Base-by-base conservation (phyloP, 2,113 vertebrate genomes). In the Todiramphus chloris region DNA sequence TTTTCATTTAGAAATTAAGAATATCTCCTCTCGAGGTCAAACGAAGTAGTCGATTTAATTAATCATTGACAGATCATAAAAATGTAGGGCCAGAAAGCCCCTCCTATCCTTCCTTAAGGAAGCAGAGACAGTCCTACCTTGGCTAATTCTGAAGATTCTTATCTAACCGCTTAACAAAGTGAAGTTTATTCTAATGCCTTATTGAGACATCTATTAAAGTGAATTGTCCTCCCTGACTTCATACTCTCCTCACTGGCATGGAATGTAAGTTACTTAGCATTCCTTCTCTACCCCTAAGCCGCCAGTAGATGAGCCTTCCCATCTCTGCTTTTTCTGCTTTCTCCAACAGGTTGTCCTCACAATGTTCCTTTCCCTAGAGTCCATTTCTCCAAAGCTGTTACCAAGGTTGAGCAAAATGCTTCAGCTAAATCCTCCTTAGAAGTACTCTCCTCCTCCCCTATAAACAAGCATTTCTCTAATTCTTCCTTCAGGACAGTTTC, bases 1-100 rank as follows among this genome's bases (percentile, higher is more conserved):
- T 63, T 95, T 91, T 92, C 86, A 91, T 87, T 89, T 82, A 89
- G 39, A 74, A 85, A 76, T 94, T 64, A 94, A 78, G 46, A 87
- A 16, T 67, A 63, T 46, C 73, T 87, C 77, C 56, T 87, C 81
- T 76, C 3, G 25, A 92, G 64, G 73, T 92, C 89, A 94, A 72
- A 96, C 67, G n/a, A 86, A 91, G 51, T 67, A 81, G 69, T 89
- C 46, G 55, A 90, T 89, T 83, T 39, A 46, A 91, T 74, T 91
- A 83, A 95, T 89, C 68, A 77, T 48, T 80, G 58, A 81, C 72
- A 92, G 50, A 53, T 74, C 59, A 43, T 90, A 55, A 80, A 94
- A 70, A 33, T 12, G 0, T 13, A 74, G 55, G 55, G 31, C 15
- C 4, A 10, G 51, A 90, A 89, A 81, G 9, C 13, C 24, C 39